These are phyloP conservation scores for Drosophila subsilvestris DNA, from an alignment of 2,888 invertebrate species.

Conservation along the genomic window DNA sequence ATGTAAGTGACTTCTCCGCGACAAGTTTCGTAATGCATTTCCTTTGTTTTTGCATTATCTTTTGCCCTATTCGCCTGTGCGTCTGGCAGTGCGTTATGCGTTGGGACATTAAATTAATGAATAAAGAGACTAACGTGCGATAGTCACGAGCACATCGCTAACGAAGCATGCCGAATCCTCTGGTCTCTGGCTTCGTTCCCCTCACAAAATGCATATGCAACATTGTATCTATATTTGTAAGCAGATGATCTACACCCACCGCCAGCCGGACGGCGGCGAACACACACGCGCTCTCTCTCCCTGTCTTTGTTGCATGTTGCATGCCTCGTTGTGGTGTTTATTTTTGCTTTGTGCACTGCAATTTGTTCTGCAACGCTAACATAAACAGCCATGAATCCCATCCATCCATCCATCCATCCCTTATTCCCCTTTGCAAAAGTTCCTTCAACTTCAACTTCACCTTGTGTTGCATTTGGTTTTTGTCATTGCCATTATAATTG, in stretches of 20 bases:
- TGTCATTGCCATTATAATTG: constrained; percentile 80
- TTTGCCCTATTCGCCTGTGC: too few relatives aligned
- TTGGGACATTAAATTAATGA: too few relatives aligned
- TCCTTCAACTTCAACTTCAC: constrained; percentile 57
- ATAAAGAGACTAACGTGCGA: not conserved
- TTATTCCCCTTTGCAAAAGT: constrained; percentile 19
- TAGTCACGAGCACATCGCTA: not conserved
- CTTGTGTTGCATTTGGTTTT: constrained; percentile 67
- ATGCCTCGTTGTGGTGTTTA: constrained; percentile 25
- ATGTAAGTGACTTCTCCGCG: too few relatives aligned
- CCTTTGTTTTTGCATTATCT: too few relatives aligned
- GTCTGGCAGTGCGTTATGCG: too few relatives aligned
- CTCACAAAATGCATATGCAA: not conserved
- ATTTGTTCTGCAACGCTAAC: constrained; percentile 18
- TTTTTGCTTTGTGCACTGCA: constrained; percentile 11
- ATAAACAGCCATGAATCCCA: not conserved
- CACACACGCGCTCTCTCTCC: not conserved
- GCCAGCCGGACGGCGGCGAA: not conserved
- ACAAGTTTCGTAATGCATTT: too few relatives aligned
- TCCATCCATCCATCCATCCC: not conserved
- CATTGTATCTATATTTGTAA: constrained; percentile 23
- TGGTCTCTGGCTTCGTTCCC: constrained; percentile 7
- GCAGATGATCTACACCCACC: constrained; percentile 21
- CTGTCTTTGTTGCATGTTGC: constrained; percentile 7
- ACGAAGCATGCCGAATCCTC: not conserved